Percentiles rank a stretch among this genome's conserved stretches.
phyloP scores from a whole-genome alignment of 2,888 invertebrate genomes.

The Lepidochrysops patricia region DNA sequence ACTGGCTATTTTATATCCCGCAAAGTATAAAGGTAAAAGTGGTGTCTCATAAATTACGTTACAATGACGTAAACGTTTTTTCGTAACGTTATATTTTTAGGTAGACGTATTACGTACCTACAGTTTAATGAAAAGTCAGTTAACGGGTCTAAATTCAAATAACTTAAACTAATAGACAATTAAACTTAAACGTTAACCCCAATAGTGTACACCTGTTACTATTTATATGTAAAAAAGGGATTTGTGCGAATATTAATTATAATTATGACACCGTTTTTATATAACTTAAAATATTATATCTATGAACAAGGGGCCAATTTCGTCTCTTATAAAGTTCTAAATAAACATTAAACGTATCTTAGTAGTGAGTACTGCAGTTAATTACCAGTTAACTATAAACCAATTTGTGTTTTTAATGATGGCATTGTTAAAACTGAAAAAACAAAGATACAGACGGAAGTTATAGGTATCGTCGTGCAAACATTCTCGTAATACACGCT shows the following conservation, averaged over 20 bases:
- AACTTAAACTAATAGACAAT: background rate
- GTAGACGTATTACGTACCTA: too few species aligned
- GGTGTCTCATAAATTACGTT: background rate
- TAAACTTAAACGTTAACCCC: background rate
- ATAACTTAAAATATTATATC: background rate
- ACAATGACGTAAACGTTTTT: background rate
- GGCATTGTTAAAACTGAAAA: background rate
- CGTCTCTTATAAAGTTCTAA: too few species aligned
- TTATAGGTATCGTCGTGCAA: too few species aligned
- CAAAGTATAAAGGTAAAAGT: background rate
- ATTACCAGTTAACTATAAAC: too few species aligned
- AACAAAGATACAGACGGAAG: background rate
- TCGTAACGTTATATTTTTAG: background rate
- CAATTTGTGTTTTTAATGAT: too few species aligned
- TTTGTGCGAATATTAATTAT: background rate
- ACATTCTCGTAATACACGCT: background rate
- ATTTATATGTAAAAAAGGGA: background rate
- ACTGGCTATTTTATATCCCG: background rate
- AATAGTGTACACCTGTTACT: background rate
- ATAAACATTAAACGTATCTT: too few species aligned
- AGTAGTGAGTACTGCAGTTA: too few species aligned
- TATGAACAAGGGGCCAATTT: too few species aligned
- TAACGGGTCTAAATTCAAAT: background rate
- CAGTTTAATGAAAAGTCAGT: background rate
- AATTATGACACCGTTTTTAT: background rate